Evolutionary conservation across 2,888 invertebrate genomes (phyloP), one percentile per base, ranked within the genome.

Genomic region (Nudaria mundana): DNA sequence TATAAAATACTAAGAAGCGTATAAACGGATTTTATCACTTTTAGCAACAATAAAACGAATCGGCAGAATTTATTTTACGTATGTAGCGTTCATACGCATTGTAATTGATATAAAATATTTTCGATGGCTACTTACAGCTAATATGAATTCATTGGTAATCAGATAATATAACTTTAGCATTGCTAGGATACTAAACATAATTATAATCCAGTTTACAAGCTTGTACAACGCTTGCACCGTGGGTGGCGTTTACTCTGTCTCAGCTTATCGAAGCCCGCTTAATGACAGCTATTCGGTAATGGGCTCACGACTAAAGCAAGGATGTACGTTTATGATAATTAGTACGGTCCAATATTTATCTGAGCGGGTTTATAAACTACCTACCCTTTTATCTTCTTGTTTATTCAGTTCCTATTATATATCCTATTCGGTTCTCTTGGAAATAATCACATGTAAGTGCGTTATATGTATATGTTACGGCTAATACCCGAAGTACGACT

Each of bases 301-400:
- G 74, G 76, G 70, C 70, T 68, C 75, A 67, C 71, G 70, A 71
- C 69, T 67, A 65, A 67, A 66, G 64, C 63, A 70, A 73, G 72
- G 71, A 78, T 76, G 73, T 76, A 78, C 77, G 79, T 79, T 84
- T 83, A 84, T 81, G 83, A 80, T 86, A 84, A 85, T 85, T 82
- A 85, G 81, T 77, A 66, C 70, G 73, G 74, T 78, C 71, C 75
- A 79, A 78, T 85, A 84, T 84, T 84, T 82, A 81, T 81, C 75
- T 68, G 68, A 69, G 72, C 69, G 71, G 66, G 66, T 76, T 70
- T 73, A 75, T 67, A 66, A 54, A 61, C 76, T 69, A 76, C 76
- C 63, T 76, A 76, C 76, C 63, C 76, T 81, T 81, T 83, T 76
- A 81, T 81, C 81, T 76, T 63, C 68, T 73, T 75, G 73, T 81